phyloP scores from a whole-genome alignment of 2,888 invertebrate species.

The Alentia gelatinosa region DNA sequence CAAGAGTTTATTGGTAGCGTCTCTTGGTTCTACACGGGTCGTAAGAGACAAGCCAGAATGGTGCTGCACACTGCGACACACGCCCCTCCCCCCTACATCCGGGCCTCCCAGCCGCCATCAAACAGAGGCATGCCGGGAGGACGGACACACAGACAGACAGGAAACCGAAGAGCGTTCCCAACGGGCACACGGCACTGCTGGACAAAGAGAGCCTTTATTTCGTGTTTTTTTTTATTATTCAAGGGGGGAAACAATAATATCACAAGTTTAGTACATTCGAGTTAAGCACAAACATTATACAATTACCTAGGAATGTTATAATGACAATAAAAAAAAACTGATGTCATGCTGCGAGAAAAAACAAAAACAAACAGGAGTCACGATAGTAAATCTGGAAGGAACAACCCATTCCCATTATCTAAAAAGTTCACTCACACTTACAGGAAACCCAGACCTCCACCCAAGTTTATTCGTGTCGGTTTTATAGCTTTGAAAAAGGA shows the following conservation, averaged over 20 bases:
- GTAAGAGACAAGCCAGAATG: slow-evolving; percentile 28
- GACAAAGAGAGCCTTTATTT: background rate
- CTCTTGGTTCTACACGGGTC: slow-evolving; percentile 28
- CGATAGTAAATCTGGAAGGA: background rate
- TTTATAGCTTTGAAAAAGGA: background rate
- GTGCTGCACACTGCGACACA: slow-evolving; percentile 38
- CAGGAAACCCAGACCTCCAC: background rate
- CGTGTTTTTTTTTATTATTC: background rate
- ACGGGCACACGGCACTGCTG: slow-evolving; percentile 26
- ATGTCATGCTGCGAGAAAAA: slow-evolving; percentile 22
- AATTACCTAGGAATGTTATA: slow-evolving; percentile 50
- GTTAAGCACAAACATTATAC: slow-evolving; percentile 51
- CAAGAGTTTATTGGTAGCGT: slow-evolving; percentile 53
- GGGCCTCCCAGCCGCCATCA: background rate
- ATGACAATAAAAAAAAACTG: slow-evolving; percentile 18
- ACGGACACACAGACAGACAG: slow-evolving; percentile 34
- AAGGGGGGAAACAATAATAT: slow-evolving; percentile 39
- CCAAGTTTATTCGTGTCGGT: background rate
- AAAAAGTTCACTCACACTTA: background rate
- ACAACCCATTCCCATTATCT: background rate
- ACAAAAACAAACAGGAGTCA: background rate
- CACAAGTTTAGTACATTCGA: slow-evolving; percentile 48
- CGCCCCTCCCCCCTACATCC: background rate
- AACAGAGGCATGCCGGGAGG: background rate
- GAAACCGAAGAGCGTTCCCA: background rate